Conservation (phyloP, 2,113 vertebrate genomes). For the mouse (Mus musculus) region DNA sequence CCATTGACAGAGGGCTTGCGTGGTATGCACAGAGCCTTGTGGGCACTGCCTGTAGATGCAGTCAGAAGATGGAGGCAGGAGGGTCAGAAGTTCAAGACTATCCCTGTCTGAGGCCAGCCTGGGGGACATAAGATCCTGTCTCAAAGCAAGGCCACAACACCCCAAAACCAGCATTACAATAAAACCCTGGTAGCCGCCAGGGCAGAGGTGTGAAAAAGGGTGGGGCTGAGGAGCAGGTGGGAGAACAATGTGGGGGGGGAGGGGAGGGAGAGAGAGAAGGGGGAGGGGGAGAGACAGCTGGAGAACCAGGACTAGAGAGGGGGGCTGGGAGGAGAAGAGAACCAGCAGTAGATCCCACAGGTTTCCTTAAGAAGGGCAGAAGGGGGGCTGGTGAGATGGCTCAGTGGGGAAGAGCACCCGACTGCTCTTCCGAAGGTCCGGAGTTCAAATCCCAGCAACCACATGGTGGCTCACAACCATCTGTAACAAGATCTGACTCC, state of each 20-base stretch:
- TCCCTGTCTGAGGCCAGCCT: neutral
- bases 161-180: neutral
- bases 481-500: no score
- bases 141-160: neutral
- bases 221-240: no score
- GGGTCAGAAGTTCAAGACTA: neutral
- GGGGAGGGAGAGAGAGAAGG: no score
- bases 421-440: no score
- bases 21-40: neutral
- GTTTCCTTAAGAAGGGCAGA: neutral
- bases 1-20: neutral
- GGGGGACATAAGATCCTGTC: neutral
- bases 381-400: no score
- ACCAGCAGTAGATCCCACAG: no score
- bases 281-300: no score
- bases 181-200: neutral
- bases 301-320: accelerated
- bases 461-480: no score
- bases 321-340: no score
- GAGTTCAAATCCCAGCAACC: no score
- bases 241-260: neutral
- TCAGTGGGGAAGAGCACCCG: no score
- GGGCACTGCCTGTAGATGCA: neutral
- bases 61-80: neutral
- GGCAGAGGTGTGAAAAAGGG: neutral